phyloP scores from a whole-genome alignment of 2,888 invertebrate genomes.

The Epistrophe grossulariae region DNA sequence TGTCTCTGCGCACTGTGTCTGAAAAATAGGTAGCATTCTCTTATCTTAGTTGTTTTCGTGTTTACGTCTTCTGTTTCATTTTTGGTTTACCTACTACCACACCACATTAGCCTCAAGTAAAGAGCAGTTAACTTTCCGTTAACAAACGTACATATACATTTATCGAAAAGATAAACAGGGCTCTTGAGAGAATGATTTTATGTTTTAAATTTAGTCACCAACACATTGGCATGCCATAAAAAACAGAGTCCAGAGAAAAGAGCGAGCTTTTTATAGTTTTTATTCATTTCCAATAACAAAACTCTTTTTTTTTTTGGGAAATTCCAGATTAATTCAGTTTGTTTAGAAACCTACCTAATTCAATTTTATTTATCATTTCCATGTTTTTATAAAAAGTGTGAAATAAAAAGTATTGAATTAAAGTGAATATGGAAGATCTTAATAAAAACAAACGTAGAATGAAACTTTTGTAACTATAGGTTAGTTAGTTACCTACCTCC shows the following conservation, averaged over 20 bases:
- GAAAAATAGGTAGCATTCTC: conserved; percentile 35
- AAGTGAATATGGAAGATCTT: too few relatives aligned
- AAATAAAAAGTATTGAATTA: too few relatives aligned
- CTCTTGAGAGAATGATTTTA: background rate
- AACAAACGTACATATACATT: background rate
- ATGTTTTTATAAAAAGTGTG: background rate
- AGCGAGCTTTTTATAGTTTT: conserved; percentile 6
- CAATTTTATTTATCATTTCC: background rate
- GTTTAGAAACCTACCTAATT: conserved; percentile 2
- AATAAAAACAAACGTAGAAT: too few relatives aligned
- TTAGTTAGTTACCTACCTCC: too few relatives aligned
- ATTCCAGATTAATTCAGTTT: conserved; percentile 17
- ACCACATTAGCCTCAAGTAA: background rate
- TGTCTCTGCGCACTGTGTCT: conserved; percentile 26
- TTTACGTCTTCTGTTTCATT: conserved; percentile 25
- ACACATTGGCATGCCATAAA: background rate
- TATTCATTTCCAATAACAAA: conserved; percentile 23
- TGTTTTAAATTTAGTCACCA: background rate
- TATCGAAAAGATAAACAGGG: conserved; percentile 1
- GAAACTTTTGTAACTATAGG: too few relatives aligned
- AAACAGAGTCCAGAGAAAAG: background rate
- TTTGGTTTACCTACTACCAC: conserved; percentile 11
- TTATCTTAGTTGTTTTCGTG: conserved; percentile 32
- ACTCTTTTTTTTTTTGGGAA: conserved; percentile 16
- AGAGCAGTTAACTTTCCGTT: conserved; percentile 23